Base-by-base conservation (phyloP, 2,888 invertebrate species). In the Cephus sareptanus region DNA sequence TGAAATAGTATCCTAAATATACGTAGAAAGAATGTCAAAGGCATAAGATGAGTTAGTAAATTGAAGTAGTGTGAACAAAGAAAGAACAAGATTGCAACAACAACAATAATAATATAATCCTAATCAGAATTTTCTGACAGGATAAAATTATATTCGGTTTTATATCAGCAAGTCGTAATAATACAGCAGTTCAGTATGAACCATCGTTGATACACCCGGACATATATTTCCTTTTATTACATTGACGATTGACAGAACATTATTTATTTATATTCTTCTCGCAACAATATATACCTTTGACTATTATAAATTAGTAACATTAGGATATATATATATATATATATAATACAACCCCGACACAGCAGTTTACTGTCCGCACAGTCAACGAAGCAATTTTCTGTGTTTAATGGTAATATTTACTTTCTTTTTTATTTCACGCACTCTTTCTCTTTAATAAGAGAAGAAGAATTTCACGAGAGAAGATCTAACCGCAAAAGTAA, bases 1-100 rank as follows among this genome's bases (percentile, higher is more conserved):
- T 79, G 69, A 79, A 76, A 69, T 13, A 79, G 76, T 69, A 70
- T 73, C 34, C 37, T 76, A 78, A 76, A 76, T 78, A 76, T 75
- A 78, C 68, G 33, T 71, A 56, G 70, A 77, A 70, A 15, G 34
- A 15, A 56, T 56, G 23, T 56, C 15, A 56, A 56, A 56, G 23
- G 40, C 40, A 56, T 9, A 56, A 56, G 56, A 56, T 9, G 56
- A 23, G 23, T 40, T 1, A 23, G 56, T 56, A 56, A 56, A 9
- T 56, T 9, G 56, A 56, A 23, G 56, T 56, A 23, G 2, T 1
- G 23, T 1, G 56, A 56, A 23, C 9, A 56, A 56, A 56, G 23
- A 40, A 9, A 6, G 4, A 40, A 4, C 40, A 15, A 15, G 40
- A 40, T 40, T 40, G 15, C 56, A 56, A 56, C 23, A 23, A 23